Evolutionary conservation across 2,888 invertebrate genomes (phyloP).

Genomic region (Sepioteuthis lessoniana): DNA sequence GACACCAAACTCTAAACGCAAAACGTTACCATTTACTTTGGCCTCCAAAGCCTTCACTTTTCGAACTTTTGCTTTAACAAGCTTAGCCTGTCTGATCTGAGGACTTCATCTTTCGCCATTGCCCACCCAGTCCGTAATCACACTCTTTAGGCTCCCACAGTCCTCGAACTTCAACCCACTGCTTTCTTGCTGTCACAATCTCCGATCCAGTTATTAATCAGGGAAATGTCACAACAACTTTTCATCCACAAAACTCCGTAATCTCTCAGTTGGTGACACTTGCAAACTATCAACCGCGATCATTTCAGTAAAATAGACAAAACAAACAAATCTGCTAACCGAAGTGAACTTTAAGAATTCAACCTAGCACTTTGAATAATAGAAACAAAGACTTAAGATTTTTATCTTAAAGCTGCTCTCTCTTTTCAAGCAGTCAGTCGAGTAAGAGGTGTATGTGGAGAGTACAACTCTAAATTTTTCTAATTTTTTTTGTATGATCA

Average conservation of each 20-base stretch:
- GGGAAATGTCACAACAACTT: neutral
- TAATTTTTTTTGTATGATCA: too few relatives aligned
- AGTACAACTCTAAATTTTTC: too few relatives aligned
- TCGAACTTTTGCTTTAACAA: neutral
- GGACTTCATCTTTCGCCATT: neutral
- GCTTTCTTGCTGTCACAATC: neutral
- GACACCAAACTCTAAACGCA: slow-evolving; percentile 6
- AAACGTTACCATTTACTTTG: neutral
- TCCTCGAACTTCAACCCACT: neutral
- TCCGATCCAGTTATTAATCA: neutral
- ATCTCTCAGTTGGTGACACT: neutral
- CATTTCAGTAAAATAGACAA: neutral
- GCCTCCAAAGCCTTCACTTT: neutral
- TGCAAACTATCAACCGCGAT: neutral
- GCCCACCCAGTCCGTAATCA: neutral
- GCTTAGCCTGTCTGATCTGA: neutral
- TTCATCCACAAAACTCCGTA: neutral
- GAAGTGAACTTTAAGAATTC: neutral
- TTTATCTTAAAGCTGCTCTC: too few relatives aligned
- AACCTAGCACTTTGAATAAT: neutral
- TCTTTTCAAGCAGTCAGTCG: too few relatives aligned
- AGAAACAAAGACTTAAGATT: neutral
- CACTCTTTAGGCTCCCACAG: neutral
- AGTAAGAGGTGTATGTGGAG: too few relatives aligned
- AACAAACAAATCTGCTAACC: neutral